Evolutionary conservation across 1,140 invertebrate genomes (phyloP).

Genomic region (Colletes gigas): DNA sequence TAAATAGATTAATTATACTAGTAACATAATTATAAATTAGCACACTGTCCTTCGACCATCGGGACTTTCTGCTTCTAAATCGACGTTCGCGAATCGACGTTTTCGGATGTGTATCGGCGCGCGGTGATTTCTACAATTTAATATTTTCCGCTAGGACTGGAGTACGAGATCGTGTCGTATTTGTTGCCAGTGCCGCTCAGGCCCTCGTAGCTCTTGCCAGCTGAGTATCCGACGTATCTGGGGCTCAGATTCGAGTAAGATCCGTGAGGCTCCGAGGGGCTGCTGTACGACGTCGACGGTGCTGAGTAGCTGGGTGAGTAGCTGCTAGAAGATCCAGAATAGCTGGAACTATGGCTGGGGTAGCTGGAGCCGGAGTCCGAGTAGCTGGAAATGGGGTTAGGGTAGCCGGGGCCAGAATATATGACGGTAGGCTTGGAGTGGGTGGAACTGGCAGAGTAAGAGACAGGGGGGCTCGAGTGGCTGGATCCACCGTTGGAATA

Average conservation of each 20-base stretch:
- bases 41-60: background rate
- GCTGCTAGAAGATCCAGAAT: slow-evolving; percentile 17
- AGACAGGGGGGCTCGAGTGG: slow-evolving; percentile 30
- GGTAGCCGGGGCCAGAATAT: slow-evolving; percentile 34
- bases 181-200: slow-evolving; percentile 49
- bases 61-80: background rate
- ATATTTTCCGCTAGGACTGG: slow-evolving; percentile 69
- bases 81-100: background rate
- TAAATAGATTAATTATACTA: slow-evolving; percentile 52
- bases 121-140: background rate
- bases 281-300: slow-evolving; percentile 54
- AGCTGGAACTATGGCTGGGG: slow-evolving; percentile 5
- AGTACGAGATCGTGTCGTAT: slow-evolving; percentile 80
- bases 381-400: slow-evolving; percentile 18
- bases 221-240: slow-evolving; percentile 67
- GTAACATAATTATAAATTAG: slow-evolving; percentile 44
- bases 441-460: slow-evolving; percentile 30
- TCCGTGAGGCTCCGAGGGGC: slow-evolving; percentile 58
- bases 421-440: slow-evolving; percentile 33
- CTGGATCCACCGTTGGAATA: slow-evolving; percentile 45
- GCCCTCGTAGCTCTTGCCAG: slow-evolving; percentile 61
- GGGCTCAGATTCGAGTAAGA: slow-evolving; percentile 70
- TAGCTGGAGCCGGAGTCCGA: slow-evolving; percentile 37
- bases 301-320: slow-evolving; percentile 34
- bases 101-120: background rate